phyloP scores from a whole-genome alignment of 2,888 invertebrate genomes.

The Calliopum simillimum region DNA sequence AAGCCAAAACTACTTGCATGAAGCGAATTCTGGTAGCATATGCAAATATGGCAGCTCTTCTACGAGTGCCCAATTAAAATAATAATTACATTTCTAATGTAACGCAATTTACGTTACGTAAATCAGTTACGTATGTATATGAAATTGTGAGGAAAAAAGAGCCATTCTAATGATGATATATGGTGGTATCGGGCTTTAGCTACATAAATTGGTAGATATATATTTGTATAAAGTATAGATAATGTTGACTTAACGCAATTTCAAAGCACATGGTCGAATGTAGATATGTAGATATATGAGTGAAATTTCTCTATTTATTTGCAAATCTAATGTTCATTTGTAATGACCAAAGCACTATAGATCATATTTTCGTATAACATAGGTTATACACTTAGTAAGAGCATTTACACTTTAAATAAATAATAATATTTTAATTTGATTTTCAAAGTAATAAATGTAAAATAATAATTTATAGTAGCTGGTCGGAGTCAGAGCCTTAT shows the following conservation, averaged over 20 bases:
- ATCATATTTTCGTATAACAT: no score
- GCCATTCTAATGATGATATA: no score
- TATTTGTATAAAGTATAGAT: no score
- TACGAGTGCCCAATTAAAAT: constrained; percentile 58
- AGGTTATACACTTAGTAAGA: neutral
- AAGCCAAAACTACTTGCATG: constrained; percentile 13
- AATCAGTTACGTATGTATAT: constrained; percentile 35
- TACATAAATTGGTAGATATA: neutral
- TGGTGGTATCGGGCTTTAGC: neutral
- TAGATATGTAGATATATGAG: neutral
- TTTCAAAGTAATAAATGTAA: no score
- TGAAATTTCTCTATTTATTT: neutral
- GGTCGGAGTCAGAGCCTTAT: no score
- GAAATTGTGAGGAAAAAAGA: no score
- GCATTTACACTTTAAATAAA: constrained; percentile 60
- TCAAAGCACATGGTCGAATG: neutral
- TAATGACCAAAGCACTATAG: no score
- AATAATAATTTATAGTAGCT: no score
- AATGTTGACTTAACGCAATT: no score
- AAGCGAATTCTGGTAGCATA: neutral
- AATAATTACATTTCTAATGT: constrained; percentile 65
- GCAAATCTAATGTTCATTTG: neutral
- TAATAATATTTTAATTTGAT: no score
- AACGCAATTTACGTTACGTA: constrained; percentile 53
- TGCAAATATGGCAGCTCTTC: neutral